These are phyloP conservation scores for Clupea harengus DNA, from an alignment of 2,113 vertebrate genomes.

Conservation along the genomic window DNA sequence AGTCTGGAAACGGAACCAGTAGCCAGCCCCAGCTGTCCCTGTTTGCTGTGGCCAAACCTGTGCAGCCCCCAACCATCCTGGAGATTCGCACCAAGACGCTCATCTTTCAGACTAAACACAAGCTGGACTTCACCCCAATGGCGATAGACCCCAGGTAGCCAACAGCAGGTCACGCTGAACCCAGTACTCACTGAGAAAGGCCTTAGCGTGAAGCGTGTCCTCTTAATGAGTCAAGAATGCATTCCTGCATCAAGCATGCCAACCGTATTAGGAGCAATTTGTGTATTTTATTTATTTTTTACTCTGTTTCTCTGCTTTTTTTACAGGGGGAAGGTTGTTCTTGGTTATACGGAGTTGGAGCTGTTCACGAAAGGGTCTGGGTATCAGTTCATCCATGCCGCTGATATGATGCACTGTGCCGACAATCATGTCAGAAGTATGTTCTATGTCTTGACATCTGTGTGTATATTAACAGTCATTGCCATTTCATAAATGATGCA, in stretches of 20 bases:
- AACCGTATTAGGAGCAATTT: background rate
- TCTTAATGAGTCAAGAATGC: background rate
- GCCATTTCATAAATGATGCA: background rate
- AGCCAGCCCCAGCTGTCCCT: slow-evolving; percentile 64
- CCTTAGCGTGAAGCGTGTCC: background rate
- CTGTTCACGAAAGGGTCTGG: slow-evolving; percentile 71
- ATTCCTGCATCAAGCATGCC: background rate
- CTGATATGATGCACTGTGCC: slow-evolving; percentile 77
- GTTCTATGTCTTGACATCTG: slow-evolving; percentile 35
- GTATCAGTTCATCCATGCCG: slow-evolving; percentile 77
- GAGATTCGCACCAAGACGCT: slow-evolving; percentile 71
- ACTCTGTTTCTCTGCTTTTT: background rate
- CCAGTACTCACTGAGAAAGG: background rate
- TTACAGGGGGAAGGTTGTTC: slow-evolving; percentile 66
- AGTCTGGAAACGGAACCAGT: slow-evolving; percentile 48
- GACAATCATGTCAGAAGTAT: slow-evolving; percentile 75
- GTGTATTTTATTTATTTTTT: background rate
- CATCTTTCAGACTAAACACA: slow-evolving; percentile 76
- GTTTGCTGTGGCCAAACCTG: slow-evolving; percentile 66
- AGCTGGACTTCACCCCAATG: slow-evolving; percentile 74
- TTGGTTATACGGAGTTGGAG: slow-evolving; percentile 76
- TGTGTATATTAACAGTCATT: background rate
- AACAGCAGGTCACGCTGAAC: background rate
- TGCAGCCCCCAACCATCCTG: slow-evolving; percentile 69
- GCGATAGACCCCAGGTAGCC: slow-evolving; percentile 68